Base-by-base conservation (phyloP, 2,888 invertebrate genomes). In the Laothoe populi region DNA sequence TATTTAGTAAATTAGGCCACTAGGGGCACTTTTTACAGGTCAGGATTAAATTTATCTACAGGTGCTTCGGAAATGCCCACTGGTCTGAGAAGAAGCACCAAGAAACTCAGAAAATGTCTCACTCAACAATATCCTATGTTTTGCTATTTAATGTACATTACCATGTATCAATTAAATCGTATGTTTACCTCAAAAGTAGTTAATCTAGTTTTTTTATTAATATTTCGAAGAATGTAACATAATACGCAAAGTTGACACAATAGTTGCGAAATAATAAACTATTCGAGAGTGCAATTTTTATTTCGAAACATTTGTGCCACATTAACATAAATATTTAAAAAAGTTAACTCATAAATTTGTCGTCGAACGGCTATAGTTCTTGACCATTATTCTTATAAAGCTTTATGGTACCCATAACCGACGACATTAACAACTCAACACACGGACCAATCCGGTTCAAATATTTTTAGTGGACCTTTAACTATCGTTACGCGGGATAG, bases 381-480 rank as follows among this genome's bases (percentile, higher is more conserved):
- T 1, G 19, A 16, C 53, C 35, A 53, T 53, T 53, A 53, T 19
- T 53, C 16, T 53, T 11, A 53, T 53, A 35, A 53, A 53, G 35
- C 31, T 53, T 53, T 53, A 35, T 31, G 35, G 31, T 19, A 19
- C 53, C 53, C 31, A 53, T 53, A 53, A 31, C 31, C 31, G 16
- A 44, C n/a, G 31, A 11, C 35, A 31, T 21, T 53, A 53, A 35
- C 23, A 24, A 46, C 23, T 46, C 24, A 1, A 42, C 49, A 49
- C 24, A 8, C 31, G 19, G 19, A 16, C 31, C 49, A 31, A 53
- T 53, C 53, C 53, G 53, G 53, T 53, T 53, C 21, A 11, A 19
- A 53, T 2, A 19, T 35, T 19, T 35, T 19, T 35, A 53, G 0
- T 53, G 11, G 35, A 11, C 19, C 19, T 53, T 19, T 31, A 19